phyloP scores from a whole-genome alignment of 2,113 vertebrate genomes.

The Archocentrus centrarchus region DNA sequence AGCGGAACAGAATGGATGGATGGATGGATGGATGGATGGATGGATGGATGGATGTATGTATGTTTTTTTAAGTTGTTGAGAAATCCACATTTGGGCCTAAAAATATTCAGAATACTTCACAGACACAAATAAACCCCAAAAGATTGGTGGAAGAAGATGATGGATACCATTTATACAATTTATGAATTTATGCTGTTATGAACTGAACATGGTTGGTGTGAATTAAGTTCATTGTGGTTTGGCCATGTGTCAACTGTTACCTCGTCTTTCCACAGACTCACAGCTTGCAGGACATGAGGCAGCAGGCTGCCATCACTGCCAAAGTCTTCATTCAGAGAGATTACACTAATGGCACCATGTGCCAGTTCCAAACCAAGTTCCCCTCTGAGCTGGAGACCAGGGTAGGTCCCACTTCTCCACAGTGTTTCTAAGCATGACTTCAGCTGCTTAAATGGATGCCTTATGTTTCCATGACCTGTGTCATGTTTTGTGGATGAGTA shows the following conservation, averaged over 20 bases:
- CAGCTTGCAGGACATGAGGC: constrained; percentile 94
- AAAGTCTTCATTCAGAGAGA: constrained; percentile 98
- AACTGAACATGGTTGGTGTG: background rate
- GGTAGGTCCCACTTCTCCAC: constrained; percentile 77
- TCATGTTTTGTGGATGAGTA: background rate
- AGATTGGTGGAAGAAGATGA: no score
- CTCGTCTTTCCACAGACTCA: constrained; percentile 85
- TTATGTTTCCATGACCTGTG: background rate
- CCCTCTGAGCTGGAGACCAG: constrained; percentile 93
- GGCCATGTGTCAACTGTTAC: background rate
- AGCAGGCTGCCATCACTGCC: constrained; percentile 90
- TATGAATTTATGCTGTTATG: background rate
- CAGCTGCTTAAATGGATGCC: background rate
- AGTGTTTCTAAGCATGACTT: background rate
- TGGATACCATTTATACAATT: background rate
- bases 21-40: no score
- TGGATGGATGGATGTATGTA: no score
- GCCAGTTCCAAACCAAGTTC: constrained; percentile 97
- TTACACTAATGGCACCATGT: constrained; percentile 93
- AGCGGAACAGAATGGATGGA: no score
- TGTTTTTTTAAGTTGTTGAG: no score
- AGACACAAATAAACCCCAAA: background rate
- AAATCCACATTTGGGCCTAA: background rate
- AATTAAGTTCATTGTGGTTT: background rate
- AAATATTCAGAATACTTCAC: background rate